Evolutionary conservation across 2,888 invertebrate species (phyloP), one percentile per base, ranked within the genome.

Genomic region (Hemicrepidius hirtus): DNA sequence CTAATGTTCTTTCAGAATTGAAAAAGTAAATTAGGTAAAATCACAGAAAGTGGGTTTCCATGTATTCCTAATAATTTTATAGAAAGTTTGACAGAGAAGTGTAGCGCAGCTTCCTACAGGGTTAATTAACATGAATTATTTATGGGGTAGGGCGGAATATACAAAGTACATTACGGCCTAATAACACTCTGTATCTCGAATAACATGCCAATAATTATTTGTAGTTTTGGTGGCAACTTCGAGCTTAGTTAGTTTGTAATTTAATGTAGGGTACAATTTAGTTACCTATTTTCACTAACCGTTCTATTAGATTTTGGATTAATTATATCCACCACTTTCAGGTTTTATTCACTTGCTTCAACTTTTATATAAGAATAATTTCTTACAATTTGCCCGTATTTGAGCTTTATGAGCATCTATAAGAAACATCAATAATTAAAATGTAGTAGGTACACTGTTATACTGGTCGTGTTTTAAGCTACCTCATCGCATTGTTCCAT

Each of bases 81-180:
- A 53, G 53, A 53, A 57, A 57, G 57, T 57, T 57, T 57, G 57
- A 57, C 57, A 40, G 57, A 37, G 57, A 57, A 57, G 37, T 37
- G 57, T 7, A 18, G 57, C 37, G 37, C 18, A 57, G 37, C 57
- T 57, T 57, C 37, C 57, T 57, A 37, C 35, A 57, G 57, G 57
- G 37, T 57, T 57, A 57, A 57, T 57, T 57, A 57, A 20, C 37
- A 37, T 57, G 37, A 57, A 57, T 57, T 57, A 37, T 57, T 40
- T 57, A 57, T 40, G 57, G 37, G 57, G 6, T 37, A 57, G 57
- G 57, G 37, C 37, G 57, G 37, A 57, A 57, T 57, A 40, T 57
- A 57, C 57, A 57, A 57, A 57, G 53, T 53, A 32, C 53, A 32
- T 53, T 53, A 32, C 53, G 53, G 20, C 28, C 53, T 53, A 53